These are phyloP conservation scores for Uloborus plumipes DNA, from an alignment of 2,888 invertebrate genomes.

Conservation along the genomic window DNA sequence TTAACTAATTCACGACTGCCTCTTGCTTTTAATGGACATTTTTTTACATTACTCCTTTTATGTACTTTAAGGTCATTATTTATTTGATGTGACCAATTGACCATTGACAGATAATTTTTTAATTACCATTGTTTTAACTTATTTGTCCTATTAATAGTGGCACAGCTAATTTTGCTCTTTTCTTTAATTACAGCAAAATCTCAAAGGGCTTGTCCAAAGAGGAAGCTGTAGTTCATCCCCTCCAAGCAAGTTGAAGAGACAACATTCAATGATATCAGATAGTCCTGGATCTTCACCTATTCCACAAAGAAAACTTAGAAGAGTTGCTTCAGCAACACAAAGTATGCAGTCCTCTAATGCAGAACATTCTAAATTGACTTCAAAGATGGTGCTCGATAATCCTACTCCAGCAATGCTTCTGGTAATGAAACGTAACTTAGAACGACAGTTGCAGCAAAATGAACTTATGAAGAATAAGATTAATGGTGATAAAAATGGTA, in stretches of 20 bases:
- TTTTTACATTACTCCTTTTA: no score
- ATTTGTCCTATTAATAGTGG: no score
- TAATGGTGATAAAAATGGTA: slow-evolving; percentile 27
- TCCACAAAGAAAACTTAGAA: slow-evolving; percentile 44
- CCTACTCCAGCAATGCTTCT: slow-evolving; percentile 62
- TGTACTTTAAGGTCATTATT: no score
- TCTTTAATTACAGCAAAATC: not conserved
- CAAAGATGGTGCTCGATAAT: slow-evolving; percentile 45
- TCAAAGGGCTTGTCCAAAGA: slow-evolving; percentile 48
- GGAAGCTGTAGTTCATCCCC: slow-evolving; percentile 54
- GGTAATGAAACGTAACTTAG: slow-evolving; percentile 61
- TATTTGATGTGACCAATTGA: no score
- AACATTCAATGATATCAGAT: slow-evolving; percentile 29
- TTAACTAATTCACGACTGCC: no score
- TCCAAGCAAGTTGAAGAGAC: slow-evolving; percentile 40
- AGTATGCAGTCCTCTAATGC: slow-evolving; percentile 45
- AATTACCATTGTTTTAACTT: no score
- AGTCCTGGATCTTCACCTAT: slow-evolving; percentile 44
- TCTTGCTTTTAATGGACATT: no score
- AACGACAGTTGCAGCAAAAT: slow-evolving; percentile 44
- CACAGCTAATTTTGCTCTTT: no score
- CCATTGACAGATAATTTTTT: no score
- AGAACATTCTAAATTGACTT: slow-evolving; percentile 36
- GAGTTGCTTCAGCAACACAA: slow-evolving; percentile 60
- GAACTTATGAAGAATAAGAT: slow-evolving; percentile 22